Base-by-base conservation (phyloP, 1,140 invertebrate species). In the Himalopsyche phryganea region DNA sequence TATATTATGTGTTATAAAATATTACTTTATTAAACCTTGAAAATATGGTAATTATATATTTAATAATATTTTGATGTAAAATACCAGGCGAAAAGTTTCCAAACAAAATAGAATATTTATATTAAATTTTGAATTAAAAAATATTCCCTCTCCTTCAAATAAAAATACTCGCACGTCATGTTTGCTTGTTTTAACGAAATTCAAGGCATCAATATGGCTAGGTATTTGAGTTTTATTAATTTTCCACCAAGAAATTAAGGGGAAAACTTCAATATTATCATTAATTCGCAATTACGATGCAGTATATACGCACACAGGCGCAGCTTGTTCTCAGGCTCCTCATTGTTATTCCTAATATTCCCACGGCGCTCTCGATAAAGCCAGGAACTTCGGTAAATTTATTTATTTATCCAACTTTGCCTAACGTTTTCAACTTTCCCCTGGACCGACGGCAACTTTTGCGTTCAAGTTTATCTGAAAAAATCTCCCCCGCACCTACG, bases 271-370 rank as follows among this genome's bases (percentile, higher is more conserved):
- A 53, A 53, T 44, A 53, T 53, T 53, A 42, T 46, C 60, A 58
- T 62, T 62, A 62, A 62, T 62, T 62, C 55, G 44, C 55, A 58
- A 62, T 62, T 62, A 62, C 44, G 13, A 58, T 62, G 60, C 60
- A 58, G 56, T 19, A 13, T n/a, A 15, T 49, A 55, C 45, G 54
- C 46, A 49, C 46, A 41, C 50, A 15, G 50, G 17, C 50, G 17
- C 32, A n/a, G 23, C 33, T 19, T 19, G 6, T 18, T 10, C 32
- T 2, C 36, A 10, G 28, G 14, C 11, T 11, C 15, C 51, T 61
- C 54, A 53, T 58, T 62, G 45, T 62, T 58, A 58, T 58, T 58
- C 60, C 45, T 47, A 51, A 58, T 54, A 62, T 62, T 55, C 55
- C 60, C 60, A 46, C 36, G 59, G 60, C 53, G 48, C 58, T 40